A percentile compares a stretch with the other conserved stretches of the same genome.
Evolutionary conservation across 2,888 invertebrate genomes (phyloP).

Genomic region (Poecilus cupreus): DNA sequence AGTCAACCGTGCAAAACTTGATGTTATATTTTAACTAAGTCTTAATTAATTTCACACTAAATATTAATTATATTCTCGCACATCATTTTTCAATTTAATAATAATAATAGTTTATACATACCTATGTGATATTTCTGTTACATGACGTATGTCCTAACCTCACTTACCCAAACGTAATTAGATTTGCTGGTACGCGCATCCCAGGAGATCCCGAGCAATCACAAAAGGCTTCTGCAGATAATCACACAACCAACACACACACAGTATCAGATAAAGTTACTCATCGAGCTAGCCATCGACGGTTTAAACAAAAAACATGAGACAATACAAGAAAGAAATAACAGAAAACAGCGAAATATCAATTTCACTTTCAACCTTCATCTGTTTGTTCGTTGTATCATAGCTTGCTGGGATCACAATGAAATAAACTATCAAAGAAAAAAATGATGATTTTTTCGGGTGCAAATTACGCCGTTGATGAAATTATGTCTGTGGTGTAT

Average conservation of each 20-base stretch:
- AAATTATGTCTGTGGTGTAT: not conserved
- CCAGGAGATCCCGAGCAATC: constrained; percentile 23
- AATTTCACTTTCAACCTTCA: not conserved
- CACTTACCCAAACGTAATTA: constrained; percentile 9
- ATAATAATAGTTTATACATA: not conserved
- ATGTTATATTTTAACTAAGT: too few relatives aligned
- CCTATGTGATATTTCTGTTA: not conserved
- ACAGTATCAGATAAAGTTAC: not conserved
- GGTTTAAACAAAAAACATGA: constrained; percentile 1
- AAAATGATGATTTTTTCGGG: not conserved
- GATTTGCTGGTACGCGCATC: constrained; percentile 29
- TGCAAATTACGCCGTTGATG: not conserved
- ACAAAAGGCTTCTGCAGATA: constrained; percentile 40
- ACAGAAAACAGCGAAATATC: not conserved
- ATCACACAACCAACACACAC: not conserved
- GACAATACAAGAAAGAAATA: not conserved
- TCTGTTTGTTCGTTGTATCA: not conserved
- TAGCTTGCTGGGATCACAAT: not conserved
- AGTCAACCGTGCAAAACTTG: too few relatives aligned
- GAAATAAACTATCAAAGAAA: too few relatives aligned
- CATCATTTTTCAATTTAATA: not conserved
- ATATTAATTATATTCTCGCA: too few relatives aligned
- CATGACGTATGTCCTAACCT: not conserved
- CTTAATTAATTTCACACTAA: too few relatives aligned
- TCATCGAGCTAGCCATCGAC: not conserved